A percentile compares a stretch with the other conserved stretches of the same genome.
Evolutionary conservation across 2,888 invertebrate species (phyloP).

Genomic region (Patella pellucida): DNA sequence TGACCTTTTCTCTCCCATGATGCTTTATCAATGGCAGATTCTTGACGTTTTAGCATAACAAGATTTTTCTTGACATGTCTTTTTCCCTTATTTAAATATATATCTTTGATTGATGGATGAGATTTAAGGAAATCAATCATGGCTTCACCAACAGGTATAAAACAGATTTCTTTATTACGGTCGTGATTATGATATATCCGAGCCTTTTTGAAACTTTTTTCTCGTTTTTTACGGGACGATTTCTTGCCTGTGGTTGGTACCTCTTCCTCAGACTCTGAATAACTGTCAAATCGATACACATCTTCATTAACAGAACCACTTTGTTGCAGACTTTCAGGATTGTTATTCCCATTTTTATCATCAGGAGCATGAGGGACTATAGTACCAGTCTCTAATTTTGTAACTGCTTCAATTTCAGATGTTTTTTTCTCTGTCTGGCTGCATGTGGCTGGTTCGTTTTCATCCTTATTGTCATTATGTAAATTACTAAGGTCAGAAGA

Average conservation of each 20-base stretch:
- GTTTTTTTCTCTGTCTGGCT: no score
- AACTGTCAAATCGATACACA: slow-evolving; percentile 26
- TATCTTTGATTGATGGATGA: slow-evolving; percentile 54
- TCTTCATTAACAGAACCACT: background rate
- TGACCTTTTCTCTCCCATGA: slow-evolving; percentile 56
- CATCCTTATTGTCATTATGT: background rate
- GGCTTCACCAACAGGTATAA: slow-evolving; percentile 46
- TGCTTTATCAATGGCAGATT: slow-evolving; percentile 51
- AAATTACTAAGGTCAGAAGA: no score
- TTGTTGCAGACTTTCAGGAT: no score
- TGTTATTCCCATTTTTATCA: no score
- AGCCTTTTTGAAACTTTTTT: slow-evolving; percentile 27
- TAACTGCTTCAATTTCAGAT: no score
- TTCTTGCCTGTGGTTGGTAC: background rate
- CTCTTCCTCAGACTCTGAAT: background rate
- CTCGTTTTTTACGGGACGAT: slow-evolving; percentile 22
- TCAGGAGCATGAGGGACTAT: no score
- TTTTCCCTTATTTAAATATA: slow-evolving; percentile 62
- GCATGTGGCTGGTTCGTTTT: no score
- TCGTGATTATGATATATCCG: slow-evolving; percentile 23
- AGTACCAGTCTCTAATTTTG: no score
- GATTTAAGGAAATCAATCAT: slow-evolving; percentile 47
- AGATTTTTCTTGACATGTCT: slow-evolving; percentile 55
- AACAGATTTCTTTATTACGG: slow-evolving; percentile 17
- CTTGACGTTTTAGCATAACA: slow-evolving; percentile 46